Evolutionary conservation across 1,140 invertebrate genomes (phyloP), one percentile per base, ranked within the genome.

Genomic region (Drosophila rhopaloa): DNA sequence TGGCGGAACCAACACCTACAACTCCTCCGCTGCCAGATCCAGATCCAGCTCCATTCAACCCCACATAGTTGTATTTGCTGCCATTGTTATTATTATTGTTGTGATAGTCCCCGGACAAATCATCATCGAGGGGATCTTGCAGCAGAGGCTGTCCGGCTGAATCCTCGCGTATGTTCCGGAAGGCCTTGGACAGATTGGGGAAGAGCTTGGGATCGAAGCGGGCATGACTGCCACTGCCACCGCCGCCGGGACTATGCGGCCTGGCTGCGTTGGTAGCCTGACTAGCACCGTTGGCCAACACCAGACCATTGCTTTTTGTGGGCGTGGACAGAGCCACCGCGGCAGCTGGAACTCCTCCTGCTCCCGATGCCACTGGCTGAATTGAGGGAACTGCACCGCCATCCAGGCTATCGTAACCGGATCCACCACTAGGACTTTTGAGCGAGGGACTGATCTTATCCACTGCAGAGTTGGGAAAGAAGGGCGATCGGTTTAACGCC

Each of bases 401-500:
- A 29, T 86, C 84, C 1, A 89, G 27, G 14, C 57, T 62, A 32
- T 85, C 82, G 29, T 86, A 85, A 13, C 37, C 37, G 1, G 44
- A 35, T n/a, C 16, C 16, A n/a, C 50, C 47, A 27, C 56, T 63
- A 37, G 85, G 84, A 78, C 84, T 91, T 40, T 92, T 92, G 0
- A 91, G 73, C 47, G 89, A 79, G 0, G 83, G 76, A 60, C 84
- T 88, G 1, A 92, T 91, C 61, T 93, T 92, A 48, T 93, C 84
- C 27, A 89, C 81, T 24, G 92, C 83, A 37, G 91, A 92, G 27
- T 96, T 96, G 5, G 96, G 96, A 85, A 97, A 96, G 83, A 96
- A 97, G 1, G 97, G 97, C 8, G 96, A 96, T 68, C 97, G 96
- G 54, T 96, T 95, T 8, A 98, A 92, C 1, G 97, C 96, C 93